Evolutionary conservation across 2,113 vertebrate genomes (phyloP).

Genomic region (Thermophis baileyi): DNA sequence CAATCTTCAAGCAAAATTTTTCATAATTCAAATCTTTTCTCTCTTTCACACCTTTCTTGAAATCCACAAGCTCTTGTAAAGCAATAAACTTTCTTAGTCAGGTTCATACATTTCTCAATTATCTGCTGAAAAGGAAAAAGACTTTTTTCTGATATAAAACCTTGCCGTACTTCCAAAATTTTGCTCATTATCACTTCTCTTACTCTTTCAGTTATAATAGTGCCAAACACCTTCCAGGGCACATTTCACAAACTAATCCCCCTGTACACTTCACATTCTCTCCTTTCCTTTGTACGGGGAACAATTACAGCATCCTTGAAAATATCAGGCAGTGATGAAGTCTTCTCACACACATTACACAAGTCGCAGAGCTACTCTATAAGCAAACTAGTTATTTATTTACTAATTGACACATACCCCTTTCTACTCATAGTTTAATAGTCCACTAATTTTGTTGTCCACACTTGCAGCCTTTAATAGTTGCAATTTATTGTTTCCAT

Average conservation of each 20-base stretch:
- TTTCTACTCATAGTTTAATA: background rate
- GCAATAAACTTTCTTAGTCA: background rate
- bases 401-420: background rate
- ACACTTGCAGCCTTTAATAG: background rate
- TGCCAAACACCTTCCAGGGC: background rate
- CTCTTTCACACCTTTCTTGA: background rate
- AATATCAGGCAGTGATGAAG: background rate
- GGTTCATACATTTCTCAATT: background rate
- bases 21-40: background rate
- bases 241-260: background rate
- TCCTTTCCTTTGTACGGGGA: background rate
- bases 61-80: background rate
- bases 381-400: background rate
- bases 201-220: background rate
- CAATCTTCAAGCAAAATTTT: background rate
- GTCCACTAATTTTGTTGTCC: background rate
- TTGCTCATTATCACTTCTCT: background rate
- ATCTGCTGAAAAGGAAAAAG: background rate
- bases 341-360: background rate
- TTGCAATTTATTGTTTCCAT: background rate
- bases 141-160: background rate
- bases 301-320: background rate
- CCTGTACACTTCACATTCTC: background rate
- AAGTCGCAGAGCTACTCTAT: background rate
- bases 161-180: background rate